A percentile compares a stretch with the other conserved stretches of the same genome.
Conservation (phyloP, 1,140 invertebrate genomes). For the Lepidurus apus region DNA sequence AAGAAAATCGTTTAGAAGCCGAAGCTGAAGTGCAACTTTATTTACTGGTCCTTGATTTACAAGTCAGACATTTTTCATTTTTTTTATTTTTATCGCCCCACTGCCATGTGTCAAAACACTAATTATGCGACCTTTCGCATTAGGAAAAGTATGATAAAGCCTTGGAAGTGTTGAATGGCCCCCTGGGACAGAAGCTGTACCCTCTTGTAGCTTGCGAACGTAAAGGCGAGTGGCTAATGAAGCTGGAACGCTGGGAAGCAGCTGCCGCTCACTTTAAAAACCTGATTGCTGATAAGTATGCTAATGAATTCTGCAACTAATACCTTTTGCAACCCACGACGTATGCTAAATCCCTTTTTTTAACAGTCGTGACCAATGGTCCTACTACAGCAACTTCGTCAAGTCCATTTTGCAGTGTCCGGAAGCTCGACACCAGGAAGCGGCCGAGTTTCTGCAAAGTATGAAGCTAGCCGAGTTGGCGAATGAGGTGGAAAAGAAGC, state of each 20-base stretch:
- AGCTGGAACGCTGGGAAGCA: conserved; percentile 64
- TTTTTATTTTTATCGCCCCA: not conserved
- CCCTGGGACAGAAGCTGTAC: conserved; percentile 54
- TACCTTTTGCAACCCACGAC: not conserved
- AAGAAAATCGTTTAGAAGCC: conserved; percentile 82
- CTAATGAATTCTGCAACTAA: conserved; percentile 35
- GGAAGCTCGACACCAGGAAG: not conserved
- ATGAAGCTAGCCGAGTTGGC: conserved; percentile 3
- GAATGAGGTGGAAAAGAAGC: conserved; percentile 49
- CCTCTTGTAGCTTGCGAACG: conserved; percentile 52
- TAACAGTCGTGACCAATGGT: conserved; percentile 47
- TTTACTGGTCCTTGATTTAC: conserved; percentile 80
- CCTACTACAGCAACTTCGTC: conserved; percentile 46
- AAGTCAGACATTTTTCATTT: conserved; percentile 40
- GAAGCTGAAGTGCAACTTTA: conserved; percentile 90
- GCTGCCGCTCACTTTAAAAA: conserved; percentile 63
- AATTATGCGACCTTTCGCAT: conserved; percentile 9
- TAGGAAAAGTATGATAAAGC: conserved; percentile 74
- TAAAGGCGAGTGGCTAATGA: conserved; percentile 65
- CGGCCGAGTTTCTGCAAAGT: not conserved
- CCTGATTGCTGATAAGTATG: conserved; percentile 62
- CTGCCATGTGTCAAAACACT: not conserved
- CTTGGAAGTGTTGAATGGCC: conserved; percentile 68
- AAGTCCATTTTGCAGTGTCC: conserved; percentile 37
- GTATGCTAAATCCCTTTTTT: not conserved